Conservation (phyloP, 2,888 invertebrate species). For the Apocheima hispidaria region DNA sequence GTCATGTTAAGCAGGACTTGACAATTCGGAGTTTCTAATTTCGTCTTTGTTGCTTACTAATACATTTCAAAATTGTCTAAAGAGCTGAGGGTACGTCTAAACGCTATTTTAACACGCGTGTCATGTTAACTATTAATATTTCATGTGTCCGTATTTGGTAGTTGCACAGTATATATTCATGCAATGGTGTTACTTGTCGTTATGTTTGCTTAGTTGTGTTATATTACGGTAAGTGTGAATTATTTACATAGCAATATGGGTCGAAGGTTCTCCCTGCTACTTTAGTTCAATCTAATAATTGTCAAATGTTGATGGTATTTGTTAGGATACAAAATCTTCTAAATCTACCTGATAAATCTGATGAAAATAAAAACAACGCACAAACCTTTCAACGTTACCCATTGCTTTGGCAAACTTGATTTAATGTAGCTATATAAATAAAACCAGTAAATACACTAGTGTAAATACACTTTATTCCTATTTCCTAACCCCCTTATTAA, state of each 20-base stretch:
- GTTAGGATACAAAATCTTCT: not conserved
- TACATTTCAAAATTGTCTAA: slow-evolving; percentile 35
- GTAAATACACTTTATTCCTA: slow-evolving; percentile 4
- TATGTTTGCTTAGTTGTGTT: slow-evolving; percentile 31
- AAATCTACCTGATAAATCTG: not conserved
- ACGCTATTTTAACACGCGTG: slow-evolving; percentile 45
- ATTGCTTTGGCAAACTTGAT: not conserved
- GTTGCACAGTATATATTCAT: slow-evolving; percentile 43
- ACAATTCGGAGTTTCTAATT: slow-evolving; percentile 20
- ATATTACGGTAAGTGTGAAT: slow-evolving; percentile 26
- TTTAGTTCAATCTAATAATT: not conserved
- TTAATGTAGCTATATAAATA: not conserved
- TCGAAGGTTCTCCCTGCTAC: not conserved
- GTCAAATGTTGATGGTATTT: not conserved
- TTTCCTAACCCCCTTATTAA: too few relatives aligned
- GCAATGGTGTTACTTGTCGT: slow-evolving; percentile 42
- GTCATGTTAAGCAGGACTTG: not conserved
- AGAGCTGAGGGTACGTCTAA: slow-evolving; percentile 31
- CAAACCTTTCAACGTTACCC: too few relatives aligned
- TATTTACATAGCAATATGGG: not conserved
- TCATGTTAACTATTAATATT: slow-evolving; percentile 46
- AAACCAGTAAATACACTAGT: slow-evolving; percentile 1
- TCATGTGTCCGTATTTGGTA: slow-evolving; percentile 41
- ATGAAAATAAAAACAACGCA: not conserved
- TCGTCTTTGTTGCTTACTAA: slow-evolving; percentile 4